Evolutionary conservation across 1,140 invertebrate genomes (phyloP).

Genomic region (Trachelipus rathkii): DNA sequence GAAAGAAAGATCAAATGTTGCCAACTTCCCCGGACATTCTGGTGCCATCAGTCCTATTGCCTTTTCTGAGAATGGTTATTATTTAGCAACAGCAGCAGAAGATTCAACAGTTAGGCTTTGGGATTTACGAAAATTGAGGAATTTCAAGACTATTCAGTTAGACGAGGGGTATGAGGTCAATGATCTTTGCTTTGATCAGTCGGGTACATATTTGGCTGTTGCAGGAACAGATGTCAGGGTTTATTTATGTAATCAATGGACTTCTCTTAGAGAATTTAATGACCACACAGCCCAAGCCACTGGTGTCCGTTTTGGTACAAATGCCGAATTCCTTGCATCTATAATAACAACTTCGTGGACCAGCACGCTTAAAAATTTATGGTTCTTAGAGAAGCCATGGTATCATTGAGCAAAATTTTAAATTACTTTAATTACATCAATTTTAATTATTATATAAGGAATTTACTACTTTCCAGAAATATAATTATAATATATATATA

Average conservation of each 20-base stretch:
- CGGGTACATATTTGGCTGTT: conserved; percentile 93
- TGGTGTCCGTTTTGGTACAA: conserved; percentile 89
- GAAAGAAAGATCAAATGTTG: conserved; percentile 95
- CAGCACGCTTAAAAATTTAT: conserved; percentile 91
- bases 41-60: conserved; percentile 91
- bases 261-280: conserved; percentile 87
- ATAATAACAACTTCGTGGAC: conserved; percentile 97
- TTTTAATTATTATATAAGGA: background rate
- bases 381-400: conserved; percentile 59
- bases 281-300: conserved; percentile 94
- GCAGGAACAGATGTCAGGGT: conserved; percentile 94
- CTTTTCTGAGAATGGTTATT: conserved; percentile 99
- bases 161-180: conserved; percentile 90
- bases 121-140: conserved; percentile 98
- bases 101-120: conserved; percentile 96
- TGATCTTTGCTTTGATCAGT: conserved; percentile 95
- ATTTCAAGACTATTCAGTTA: conserved; percentile 93
- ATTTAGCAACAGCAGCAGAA: conserved; percentile 94
- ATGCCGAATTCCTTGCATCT: conserved; percentile 91
- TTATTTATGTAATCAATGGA: conserved; percentile 96
- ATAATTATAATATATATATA: too few species aligned
- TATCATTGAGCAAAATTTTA: background rate
- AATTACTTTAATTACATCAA: background rate
- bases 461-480: too few species aligned
- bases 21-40: conserved; percentile 93